A percentile compares a stretch with the other conserved stretches of the same genome.
Evolutionary conservation across 1,140 invertebrate species (phyloP).

Genomic region (Platyscapa corneri): DNA sequence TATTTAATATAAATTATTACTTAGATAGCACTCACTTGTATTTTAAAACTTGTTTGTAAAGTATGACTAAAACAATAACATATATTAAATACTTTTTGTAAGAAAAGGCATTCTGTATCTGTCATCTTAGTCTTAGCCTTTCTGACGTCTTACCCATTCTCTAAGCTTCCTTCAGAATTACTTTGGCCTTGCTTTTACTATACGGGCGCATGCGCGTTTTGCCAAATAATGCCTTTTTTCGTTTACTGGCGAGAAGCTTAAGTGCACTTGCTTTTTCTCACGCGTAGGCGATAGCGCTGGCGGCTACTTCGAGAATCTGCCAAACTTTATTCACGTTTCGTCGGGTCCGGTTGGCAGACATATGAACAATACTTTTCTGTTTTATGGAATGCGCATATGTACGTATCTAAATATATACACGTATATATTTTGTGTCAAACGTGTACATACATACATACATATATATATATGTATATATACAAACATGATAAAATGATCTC

Average conservation of each 20-base stretch:
- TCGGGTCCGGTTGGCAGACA: neutral
- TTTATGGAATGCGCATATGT: too few relatives aligned
- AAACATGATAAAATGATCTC: too few relatives aligned
- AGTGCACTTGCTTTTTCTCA: slow-evolving; percentile 29
- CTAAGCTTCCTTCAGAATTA: neutral
- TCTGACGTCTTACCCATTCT: neutral
- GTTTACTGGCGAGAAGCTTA: neutral
- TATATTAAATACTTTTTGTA: neutral
- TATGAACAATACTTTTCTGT: neutral
- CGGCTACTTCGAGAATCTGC: slow-evolving; percentile 20
- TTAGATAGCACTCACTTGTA: neutral
- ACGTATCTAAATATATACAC: too few relatives aligned
- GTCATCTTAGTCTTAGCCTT: neutral
- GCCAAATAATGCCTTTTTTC: neutral
- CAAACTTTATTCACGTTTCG: slow-evolving; percentile 28
- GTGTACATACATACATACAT: too few relatives aligned
- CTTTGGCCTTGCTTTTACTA: neutral
- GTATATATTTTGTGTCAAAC: too few relatives aligned
- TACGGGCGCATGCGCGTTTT: neutral
- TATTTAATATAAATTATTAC: neutral
- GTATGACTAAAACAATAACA: neutral
- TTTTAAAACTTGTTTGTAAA: neutral
- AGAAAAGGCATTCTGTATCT: neutral
- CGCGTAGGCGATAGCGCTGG: neutral
- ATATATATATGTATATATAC: too few relatives aligned